These are phyloP conservation scores for Odontesthes bonariensis DNA, from an alignment of 2,113 vertebrate genomes.

Conservation along the genomic window DNA sequence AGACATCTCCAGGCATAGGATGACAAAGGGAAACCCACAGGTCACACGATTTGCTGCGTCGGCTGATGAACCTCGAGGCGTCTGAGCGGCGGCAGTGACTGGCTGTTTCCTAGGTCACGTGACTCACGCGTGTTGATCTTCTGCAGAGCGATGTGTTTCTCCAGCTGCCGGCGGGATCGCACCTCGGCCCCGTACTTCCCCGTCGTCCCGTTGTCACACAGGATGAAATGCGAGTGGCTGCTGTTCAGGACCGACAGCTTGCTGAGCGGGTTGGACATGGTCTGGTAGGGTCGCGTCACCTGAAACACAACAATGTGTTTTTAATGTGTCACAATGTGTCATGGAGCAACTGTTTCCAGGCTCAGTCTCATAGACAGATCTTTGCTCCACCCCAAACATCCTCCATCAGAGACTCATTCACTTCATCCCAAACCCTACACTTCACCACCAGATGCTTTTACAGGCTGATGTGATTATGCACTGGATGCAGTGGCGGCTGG, in stretches of 20 bases:
- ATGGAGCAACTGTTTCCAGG: too few relatives aligned
- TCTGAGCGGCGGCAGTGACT: accelerated
- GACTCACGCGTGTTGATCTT: slow-evolving; percentile 98
- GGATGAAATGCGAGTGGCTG: slow-evolving; percentile 96
- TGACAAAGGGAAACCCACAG: slow-evolving; percentile 99
- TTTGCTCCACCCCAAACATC: too few relatives aligned
- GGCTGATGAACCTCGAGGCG: background rate
- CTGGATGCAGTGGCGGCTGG: too few relatives aligned
- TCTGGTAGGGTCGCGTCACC: slow-evolving; percentile 94
- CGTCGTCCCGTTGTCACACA: slow-evolving; percentile 91
- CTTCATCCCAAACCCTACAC: too few relatives aligned
- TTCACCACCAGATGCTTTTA: too few relatives aligned
- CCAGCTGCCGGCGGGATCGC: slow-evolving; percentile 91
- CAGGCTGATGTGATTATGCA: too few relatives aligned
- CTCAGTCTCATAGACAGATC: too few relatives aligned
- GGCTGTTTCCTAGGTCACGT: background rate
- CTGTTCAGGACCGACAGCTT: slow-evolving; percentile 93
- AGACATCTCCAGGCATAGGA: slow-evolving; percentile 94
- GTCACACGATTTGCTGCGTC: slow-evolving; percentile 61
- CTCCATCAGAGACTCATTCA: too few relatives aligned
- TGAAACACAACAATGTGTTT: slow-evolving; percentile 65
- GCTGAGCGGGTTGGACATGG: slow-evolving; percentile 97
- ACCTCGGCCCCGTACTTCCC: slow-evolving; percentile 97
- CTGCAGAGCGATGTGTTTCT: slow-evolving; percentile 97
- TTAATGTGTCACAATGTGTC: too few relatives aligned